phyloP scores from a whole-genome alignment of 1,140 invertebrate species.

The Diorhabda elongata region DNA sequence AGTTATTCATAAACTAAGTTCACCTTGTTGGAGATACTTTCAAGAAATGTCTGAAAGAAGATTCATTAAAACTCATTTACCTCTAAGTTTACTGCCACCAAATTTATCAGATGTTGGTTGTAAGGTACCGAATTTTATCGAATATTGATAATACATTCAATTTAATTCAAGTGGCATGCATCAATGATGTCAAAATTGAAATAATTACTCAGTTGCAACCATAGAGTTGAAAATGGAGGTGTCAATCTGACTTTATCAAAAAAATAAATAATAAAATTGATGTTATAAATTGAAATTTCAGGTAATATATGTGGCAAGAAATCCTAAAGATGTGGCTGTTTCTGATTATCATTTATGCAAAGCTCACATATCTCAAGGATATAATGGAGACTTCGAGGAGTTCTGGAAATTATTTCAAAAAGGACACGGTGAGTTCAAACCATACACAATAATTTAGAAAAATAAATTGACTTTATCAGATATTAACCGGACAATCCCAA shows the following conservation, averaged over 20 bases:
- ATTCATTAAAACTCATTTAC: conserved; percentile 70
- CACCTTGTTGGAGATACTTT: conserved; percentile 52
- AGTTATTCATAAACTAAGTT: conserved; percentile 50
- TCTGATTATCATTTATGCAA: conserved; percentile 79
- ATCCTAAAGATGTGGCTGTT: conserved; percentile 81
- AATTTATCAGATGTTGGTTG: conserved; percentile 58
- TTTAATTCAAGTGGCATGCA: too few relatives aligned
- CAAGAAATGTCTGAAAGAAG: conserved; percentile 50
- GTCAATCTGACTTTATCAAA: too few relatives aligned
- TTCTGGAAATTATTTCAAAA: conserved; percentile 75
- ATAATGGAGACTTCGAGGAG: conserved; percentile 64
- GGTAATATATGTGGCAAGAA: conserved; percentile 73
- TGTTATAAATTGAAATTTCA: conserved; percentile 34
- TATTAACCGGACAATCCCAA: too few relatives aligned
- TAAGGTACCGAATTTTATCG: conserved; percentile 49
- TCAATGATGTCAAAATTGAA: too few relatives aligned
- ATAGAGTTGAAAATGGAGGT: too few relatives aligned
- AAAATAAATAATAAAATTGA: not conserved
- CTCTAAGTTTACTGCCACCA: conserved; percentile 65
- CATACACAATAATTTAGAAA: too few relatives aligned
- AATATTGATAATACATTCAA: too few relatives aligned
- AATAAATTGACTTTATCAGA: too few relatives aligned
- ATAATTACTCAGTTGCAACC: too few relatives aligned
- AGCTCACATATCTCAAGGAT: conserved; percentile 67
- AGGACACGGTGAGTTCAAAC: conserved; percentile 57